Percentiles rank a stretch among this genome's conserved stretches.
phyloP scores from a whole-genome alignment of 2,113 vertebrate species.

The Spheniscus mendiculus region DNA sequence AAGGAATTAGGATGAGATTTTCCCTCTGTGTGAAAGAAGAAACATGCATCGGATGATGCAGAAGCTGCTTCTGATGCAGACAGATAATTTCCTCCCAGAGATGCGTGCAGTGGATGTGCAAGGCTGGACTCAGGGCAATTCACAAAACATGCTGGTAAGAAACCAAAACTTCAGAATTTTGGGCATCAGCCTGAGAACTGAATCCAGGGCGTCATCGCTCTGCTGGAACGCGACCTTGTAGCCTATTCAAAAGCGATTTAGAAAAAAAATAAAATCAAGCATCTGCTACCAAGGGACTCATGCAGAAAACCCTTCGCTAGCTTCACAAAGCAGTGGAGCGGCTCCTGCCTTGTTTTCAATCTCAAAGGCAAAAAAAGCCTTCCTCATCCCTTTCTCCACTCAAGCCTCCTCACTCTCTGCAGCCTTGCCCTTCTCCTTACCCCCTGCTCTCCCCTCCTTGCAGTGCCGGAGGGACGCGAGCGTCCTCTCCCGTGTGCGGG shows the following conservation, averaged over 20 bases:
- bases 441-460: neutral
- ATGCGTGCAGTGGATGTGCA: neutral
- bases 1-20: neutral
- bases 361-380: neutral
- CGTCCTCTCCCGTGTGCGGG: neutral
- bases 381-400: neutral
- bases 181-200: neutral
- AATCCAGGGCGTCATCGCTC: neutral
- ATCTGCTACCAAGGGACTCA: neutral
- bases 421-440: neutral
- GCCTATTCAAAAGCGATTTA: neutral
- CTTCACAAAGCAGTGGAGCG: neutral
- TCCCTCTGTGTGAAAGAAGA: neutral
- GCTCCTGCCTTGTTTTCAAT: neutral
- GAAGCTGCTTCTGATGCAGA: neutral
- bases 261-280: neutral
- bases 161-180: neutral
- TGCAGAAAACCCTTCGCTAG: neutral
- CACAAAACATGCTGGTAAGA: neutral
- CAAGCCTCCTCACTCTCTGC: neutral
- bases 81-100: neutral
- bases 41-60: fast-evolving
- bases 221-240: neutral
- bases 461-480: fast-evolving
- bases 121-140: neutral